Evolutionary conservation across 1,140 invertebrate genomes (phyloP).

Genomic region (Polypedilum vanderplanki): DNA sequence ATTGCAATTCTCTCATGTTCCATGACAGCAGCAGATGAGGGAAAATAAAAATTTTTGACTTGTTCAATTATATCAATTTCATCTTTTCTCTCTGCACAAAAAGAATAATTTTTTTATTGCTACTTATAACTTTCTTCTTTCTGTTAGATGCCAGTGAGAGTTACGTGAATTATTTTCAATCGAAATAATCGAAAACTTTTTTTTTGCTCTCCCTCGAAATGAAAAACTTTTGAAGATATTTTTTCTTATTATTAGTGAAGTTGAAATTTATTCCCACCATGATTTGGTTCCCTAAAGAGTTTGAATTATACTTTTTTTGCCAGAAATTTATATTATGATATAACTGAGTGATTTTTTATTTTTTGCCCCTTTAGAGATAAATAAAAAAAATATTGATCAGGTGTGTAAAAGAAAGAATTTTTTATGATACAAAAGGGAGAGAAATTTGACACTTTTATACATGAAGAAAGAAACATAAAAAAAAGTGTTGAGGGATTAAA

Average conservation of each 20-base stretch:
- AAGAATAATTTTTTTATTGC: background rate
- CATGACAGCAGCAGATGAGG: background rate
- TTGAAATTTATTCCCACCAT: too few relatives aligned
- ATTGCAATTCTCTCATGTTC: background rate
- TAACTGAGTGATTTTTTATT: too few relatives aligned
- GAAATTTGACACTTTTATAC: too few relatives aligned
- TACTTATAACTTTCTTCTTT: constrained; percentile 12
- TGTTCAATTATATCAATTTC: background rate
- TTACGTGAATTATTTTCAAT: constrained; percentile 12
- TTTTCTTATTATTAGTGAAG: background rate
- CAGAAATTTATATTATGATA: too few relatives aligned
- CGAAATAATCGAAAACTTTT: constrained; percentile 7
- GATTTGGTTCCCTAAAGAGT: too few relatives aligned
- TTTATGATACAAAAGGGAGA: too few relatives aligned
- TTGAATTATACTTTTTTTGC: too few relatives aligned
- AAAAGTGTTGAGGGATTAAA: too few relatives aligned
- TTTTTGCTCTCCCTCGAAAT: background rate
- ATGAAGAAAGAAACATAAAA: too few relatives aligned
- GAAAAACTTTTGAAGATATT: background rate
- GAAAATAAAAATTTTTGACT: constrained; percentile 1
- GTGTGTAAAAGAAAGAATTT: too few relatives aligned
- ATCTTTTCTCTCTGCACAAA: background rate
- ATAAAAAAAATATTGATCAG: too few relatives aligned
- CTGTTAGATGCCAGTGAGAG: background rate
- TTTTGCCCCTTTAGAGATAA: too few relatives aligned